Base-by-base conservation (phyloP, 2,888 invertebrate species). In the Plagodis pulveraria region DNA sequence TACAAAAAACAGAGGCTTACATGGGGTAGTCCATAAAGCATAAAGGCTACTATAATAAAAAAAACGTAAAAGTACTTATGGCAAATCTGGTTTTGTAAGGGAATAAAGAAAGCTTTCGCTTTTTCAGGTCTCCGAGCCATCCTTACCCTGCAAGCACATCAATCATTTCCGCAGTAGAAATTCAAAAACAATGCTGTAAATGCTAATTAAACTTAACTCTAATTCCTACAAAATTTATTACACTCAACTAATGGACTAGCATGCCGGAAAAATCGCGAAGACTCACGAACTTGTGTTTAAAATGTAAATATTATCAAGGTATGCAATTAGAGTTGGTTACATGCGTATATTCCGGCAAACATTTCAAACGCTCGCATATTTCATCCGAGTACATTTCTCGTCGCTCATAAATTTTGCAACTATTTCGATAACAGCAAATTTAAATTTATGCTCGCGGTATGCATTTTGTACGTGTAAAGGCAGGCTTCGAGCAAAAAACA, bases 371-470 rank as follows among this genome's bases (percentile, higher is more conserved):
- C 70, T 72, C 77, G 69, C 77, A 84, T 86, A 83, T 77, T 75
- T 85, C 83, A 87, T 85, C 80, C 82, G 71, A 73, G 74, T 73
- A 83, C 83, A 84, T 83, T 84, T 78, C 83, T 78, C 75, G 74
- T 68, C 65, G 80, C 76, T 81, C 85, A 85, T 89, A 89, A 89
- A 87, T 88, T 85, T 78, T 76, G 76, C 81, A 84, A 87, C 86
- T 86, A 89, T 89, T 90, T 89, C 82, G 90, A 90, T 90, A 90
- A 86, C 83, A 81, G 76, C 80, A 85, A 89, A 89, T 89, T 90
- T 85, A 86, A 89, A 89, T 90, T 89, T 88, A 90, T 87, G 84
- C 83, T 74, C 77, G 77, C 72, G 80, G 84, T 80, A 84, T 87
- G 88, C 86, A 85, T 86, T 89, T 83, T 83, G 79, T 83, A 78